Evolutionary conservation across 2,797 vertebrate species (phyloP), one percentile per base, ranked within the genome.

Genomic region (Anguilla megastoma): DNA sequence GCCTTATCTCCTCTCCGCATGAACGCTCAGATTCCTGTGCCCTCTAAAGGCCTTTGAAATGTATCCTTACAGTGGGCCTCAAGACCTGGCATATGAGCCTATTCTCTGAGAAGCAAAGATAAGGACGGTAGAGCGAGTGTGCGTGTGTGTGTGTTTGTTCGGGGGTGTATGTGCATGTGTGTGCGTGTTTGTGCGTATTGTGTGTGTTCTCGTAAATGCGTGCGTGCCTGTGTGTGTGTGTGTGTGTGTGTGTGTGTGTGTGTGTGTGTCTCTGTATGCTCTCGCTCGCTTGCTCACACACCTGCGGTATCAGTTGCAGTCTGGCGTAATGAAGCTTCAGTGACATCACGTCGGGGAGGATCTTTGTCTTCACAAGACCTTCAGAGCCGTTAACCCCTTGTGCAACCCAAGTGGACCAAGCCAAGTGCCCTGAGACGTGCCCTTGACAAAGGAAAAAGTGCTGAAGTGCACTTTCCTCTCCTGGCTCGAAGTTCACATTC

Each of bases 21-120:
- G 36, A 74, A 24, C 1, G 30, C 10, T 12, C 1, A 36, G 71
- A 14, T 14, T 14, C 9, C 71, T 33, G 30, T 36, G 27, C 30
- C 33, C 71, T 74, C 30, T 36, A 16, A 24, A 74, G 71, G 0
- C 8, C 71, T 33, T 36, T 16, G 14, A 36, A 74, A 74, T 74
- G 71, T 74, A 74, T 74, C 33, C 3, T 36, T 74, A 36, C 71
- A 14, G 9, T 36, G 14, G 71, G 71, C 71, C 12, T 36, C 71
- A 33, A 74, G 33, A 30, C 14, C 1, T 14, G 71, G 3, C 14
- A 74, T 33, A 3, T 0, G 71, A 74, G 27, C 27, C 71, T 36
- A 36, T 74, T 74, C 71, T 74, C 27, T 74, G 71, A 33, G 33
- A 74, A 74, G 71, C 71, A 36, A 21, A 74, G 71, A 74, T 74